Base-by-base conservation (phyloP, 2,113 vertebrate genomes). In the Cyprinodon brontotheroides region DNA sequence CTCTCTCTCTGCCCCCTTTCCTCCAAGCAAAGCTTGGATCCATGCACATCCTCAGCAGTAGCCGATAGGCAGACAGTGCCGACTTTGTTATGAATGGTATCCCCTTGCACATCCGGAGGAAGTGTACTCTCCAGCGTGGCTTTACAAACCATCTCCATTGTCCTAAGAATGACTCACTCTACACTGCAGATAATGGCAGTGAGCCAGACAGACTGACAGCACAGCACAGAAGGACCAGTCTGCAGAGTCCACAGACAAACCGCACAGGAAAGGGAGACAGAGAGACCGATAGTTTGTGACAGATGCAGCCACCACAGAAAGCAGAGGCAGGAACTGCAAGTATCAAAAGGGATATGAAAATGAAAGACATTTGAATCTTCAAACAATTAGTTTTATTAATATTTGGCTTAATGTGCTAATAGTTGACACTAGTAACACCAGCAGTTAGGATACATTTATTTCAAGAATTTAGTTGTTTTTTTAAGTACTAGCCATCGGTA, bases 81-180 rank as follows among this genome's bases (percentile, higher is more conserved):
- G 87, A 85, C 90, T 91, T 92, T 92, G 90, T 92, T 89, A 86
- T 92, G 89, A 92, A 93, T 87, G 87, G 90, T 90, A 92, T 92
- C 90, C 91, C 87, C 87, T 89, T 84, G 82, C 91, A 91, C 91
- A 91, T 93, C 92, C 92, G 92, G 91, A 93, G 91, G 91, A 92
- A 92, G 91, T 88, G 87, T 88, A 86, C 66, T 87, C 88, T 91
- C 79, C 86, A 90, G 79, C 87, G 90, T 91, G 89, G 90, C 86
- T 93, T 89, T 90, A 91, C 91, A 92, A 91, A 93, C 89, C 80
- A 82, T 89, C 87, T 89, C 91, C 85, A 93, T 93, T 93, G 92
- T 93, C 91, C 92, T 78, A 61, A 86, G 86, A 92, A 87, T 92
- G 91, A 92, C 82, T 92, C 91, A 89, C 78, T 87, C 90, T 66